Percentiles rank a stretch among this genome's conserved stretches.
Evolutionary conservation across 2,888 invertebrate genomes (phyloP).

Genomic region (Meganola albula): DNA sequence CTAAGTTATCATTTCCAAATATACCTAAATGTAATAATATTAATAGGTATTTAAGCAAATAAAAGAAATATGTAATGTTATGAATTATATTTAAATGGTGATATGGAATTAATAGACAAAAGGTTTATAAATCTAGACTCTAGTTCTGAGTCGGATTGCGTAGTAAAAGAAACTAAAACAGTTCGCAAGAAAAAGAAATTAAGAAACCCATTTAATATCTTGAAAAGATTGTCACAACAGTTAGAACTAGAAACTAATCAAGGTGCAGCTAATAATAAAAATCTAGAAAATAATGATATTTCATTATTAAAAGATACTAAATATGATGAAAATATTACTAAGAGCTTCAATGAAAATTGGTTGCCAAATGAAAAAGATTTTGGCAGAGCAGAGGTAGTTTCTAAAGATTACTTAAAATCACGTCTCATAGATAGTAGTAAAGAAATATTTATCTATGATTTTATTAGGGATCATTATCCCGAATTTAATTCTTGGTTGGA

Average conservation of each 20-base stretch:
- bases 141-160: constrained; percentile 55
- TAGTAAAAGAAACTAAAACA: constrained; percentile 33
- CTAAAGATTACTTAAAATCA: constrained; percentile 24
- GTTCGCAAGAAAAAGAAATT: constrained; percentile 39
- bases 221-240: constrained; percentile 45
- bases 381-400: constrained; percentile 48
- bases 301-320: constrained; percentile 10
- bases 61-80: constrained; percentile 9
- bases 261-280: constrained; percentile 4
- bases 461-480: constrained; percentile 36
- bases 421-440: constrained; percentile 34
- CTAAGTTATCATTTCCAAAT: too few species aligned
- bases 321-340: constrained; percentile 26
- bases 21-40: too few species aligned
- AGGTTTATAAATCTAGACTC: constrained; percentile 47
- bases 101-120: constrained; percentile 46
- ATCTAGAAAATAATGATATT: constrained; percentile 2
- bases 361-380: constrained; percentile 51
- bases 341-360: constrained; percentile 44
- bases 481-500: constrained; percentile 52
- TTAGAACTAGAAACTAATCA: constrained; percentile 15
- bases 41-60: not conserved
- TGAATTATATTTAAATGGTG: constrained; percentile 46
- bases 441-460: constrained; percentile 47
- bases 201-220: constrained; percentile 58